Evolutionary conservation across 1,140 invertebrate genomes (phyloP), one percentile per base, ranked within the genome.

Genomic region (Epicauta chinensis): DNA sequence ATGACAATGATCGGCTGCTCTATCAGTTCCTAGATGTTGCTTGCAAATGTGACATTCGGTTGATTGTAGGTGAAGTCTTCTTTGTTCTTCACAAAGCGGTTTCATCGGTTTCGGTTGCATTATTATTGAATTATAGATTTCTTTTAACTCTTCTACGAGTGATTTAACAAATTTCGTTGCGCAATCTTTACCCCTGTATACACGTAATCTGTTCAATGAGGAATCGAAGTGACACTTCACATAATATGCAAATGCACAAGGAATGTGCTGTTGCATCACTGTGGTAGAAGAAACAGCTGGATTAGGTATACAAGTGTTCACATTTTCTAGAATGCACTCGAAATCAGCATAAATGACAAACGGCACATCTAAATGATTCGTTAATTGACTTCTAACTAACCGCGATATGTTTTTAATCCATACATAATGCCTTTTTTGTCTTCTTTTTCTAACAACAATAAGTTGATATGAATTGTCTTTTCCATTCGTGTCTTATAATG

Each of bases 1-100:
- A 56, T 71, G 67, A 57, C 55, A 55, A 59, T 72, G 67, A 51
- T 72, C 65, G 15, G 29, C 35, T 11, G 65, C 56, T 54, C 56
- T 61, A 43, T 61, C 45, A 12, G 34, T 29, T 16, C 52, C 55
- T 41, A 11, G 6, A 3, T 0, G 30, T 41, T 60, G 49, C 44
- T 54, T 39, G 42, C 66, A 70, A 48, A 69, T 69, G 40, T 69
- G 61, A 58, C 66, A 68, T 13, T 47, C 36, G 29, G 4, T 10
- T n/a, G n/a, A n/a, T n/a, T n/a, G n/a, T n/a, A n/a, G n/a, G n/a
- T n/a, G n/a, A n/a, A n/a, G n/a, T n/a, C n/a, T n/a, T n/a, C n/a
- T n/a, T n/a, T n/a, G n/a, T n/a, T n/a, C n/a, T n/a, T n/a, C n/a
- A n/a, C n/a, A n/a, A n/a, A n/a, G n/a, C n/a, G n/a, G n/a, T 23